Conservation (phyloP, 2,797 vertebrate species). For the Clarias pachynema region DNA sequence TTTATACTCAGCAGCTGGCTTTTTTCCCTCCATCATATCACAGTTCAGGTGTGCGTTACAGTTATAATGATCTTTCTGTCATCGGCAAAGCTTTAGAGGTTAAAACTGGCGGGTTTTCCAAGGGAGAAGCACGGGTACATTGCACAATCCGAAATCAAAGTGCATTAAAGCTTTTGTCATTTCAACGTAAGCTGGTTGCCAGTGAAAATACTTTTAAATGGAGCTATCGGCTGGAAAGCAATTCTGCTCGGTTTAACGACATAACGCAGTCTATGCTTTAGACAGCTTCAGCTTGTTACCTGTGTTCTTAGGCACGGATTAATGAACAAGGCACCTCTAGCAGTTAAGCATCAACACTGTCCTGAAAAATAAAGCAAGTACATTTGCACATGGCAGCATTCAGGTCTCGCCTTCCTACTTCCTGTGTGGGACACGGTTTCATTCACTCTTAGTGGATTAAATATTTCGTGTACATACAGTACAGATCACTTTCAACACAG, state of each 20-base stretch:
- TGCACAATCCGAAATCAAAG: conserved; percentile 67
- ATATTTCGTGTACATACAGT: conserved; percentile 54
- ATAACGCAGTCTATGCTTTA: conserved; percentile 62
- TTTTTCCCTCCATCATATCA: conserved; percentile 49
- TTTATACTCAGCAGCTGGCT: conserved; percentile 25
- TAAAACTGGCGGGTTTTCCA: conserved; percentile 50
- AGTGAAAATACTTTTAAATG: conserved; percentile 63
- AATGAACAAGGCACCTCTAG: conserved; percentile 83
- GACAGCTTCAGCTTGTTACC: conserved; percentile 62
- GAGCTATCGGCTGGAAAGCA: conserved; percentile 61
- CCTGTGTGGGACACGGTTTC: conserved; percentile 57
- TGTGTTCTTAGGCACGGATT: conserved; percentile 79
- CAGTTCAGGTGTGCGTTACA: conserved; percentile 55
- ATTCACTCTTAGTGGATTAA: conserved; percentile 64
- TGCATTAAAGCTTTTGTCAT: conserved; percentile 69
- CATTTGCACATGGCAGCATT: conserved; percentile 74
- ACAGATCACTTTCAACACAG: conserved; percentile 63
- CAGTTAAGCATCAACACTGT: conserved; percentile 77
- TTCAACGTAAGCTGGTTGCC: conserved; percentile 48
- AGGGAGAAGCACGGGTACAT: conserved; percentile 63
- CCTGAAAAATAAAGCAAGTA: conserved; percentile 67
- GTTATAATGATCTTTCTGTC: conserved; percentile 53
- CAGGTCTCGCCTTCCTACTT: conserved; percentile 64
- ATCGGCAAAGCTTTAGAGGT: conserved; percentile 56
- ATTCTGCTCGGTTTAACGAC: conserved; percentile 51